These are phyloP conservation scores for Salticus scenicus DNA, from an alignment of 2,888 invertebrate species.

Conservation along the genomic window DNA sequence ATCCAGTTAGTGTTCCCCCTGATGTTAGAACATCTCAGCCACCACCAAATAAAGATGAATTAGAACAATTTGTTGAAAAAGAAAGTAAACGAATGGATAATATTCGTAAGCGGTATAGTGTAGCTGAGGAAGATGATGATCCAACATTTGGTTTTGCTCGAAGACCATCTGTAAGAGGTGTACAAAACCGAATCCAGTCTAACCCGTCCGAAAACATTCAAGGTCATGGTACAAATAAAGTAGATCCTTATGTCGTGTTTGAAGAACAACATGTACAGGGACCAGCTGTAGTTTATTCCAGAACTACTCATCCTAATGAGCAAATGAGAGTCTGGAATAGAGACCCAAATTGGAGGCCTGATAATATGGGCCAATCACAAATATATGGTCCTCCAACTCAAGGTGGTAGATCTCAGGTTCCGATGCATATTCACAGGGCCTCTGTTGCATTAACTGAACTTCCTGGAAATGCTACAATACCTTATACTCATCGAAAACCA, in stretches of 20 bases:
- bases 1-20: slow-evolving; percentile 17
- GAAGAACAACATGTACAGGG: slow-evolving; percentile 29
- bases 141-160: slow-evolving; percentile 73
- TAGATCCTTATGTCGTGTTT: slow-evolving; percentile 21
- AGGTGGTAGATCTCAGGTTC: slow-evolving; percentile 21
- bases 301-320: slow-evolving; percentile 13
- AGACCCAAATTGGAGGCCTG: slow-evolving; percentile 47
- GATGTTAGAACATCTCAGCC: slow-evolving; percentile 26
- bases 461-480: slow-evolving; percentile 54
- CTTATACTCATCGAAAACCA: slow-evolving; percentile 51
- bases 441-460: slow-evolving; percentile 62
- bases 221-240: slow-evolving; percentile 12
- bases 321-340: slow-evolving; percentile 41
- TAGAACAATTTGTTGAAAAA: slow-evolving; percentile 71
- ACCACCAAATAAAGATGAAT: slow-evolving; percentile 63
- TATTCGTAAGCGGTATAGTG: slow-evolving; percentile 72
- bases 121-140: slow-evolving; percentile 72
- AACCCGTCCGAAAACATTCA: slow-evolving; percentile 60
- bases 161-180: slow-evolving; percentile 72
- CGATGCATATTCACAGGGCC: slow-evolving; percentile 60
- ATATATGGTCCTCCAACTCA: slow-evolving; percentile 14
- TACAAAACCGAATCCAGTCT: slow-evolving; percentile 58
- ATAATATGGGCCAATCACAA: slow-evolving; percentile 12
- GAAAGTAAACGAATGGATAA: slow-evolving; percentile 71
- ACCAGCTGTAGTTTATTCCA: slow-evolving; percentile 17